phyloP scores from a whole-genome alignment of 2,888 invertebrate species.

The Scrobipalpa atriplicella region DNA sequence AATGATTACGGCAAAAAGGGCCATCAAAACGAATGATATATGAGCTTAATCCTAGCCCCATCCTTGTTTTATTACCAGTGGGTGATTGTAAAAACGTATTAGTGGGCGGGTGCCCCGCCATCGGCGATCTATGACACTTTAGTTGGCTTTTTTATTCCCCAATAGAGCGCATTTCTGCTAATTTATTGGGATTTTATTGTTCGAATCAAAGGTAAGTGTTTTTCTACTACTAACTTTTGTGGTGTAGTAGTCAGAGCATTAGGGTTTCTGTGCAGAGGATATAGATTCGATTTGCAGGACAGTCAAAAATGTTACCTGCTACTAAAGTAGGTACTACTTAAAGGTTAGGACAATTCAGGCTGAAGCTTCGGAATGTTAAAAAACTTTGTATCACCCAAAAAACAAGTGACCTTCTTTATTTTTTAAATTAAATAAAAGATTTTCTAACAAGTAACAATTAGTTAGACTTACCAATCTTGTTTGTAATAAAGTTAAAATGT shows the following conservation, averaged over 20 bases:
- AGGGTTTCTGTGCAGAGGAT: too few species aligned
- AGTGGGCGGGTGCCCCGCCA: constrained; percentile 59
- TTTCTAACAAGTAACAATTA: constrained; percentile 8
- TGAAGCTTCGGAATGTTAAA: too few species aligned
- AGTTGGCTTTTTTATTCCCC: constrained; percentile 68
- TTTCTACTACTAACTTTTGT: neutral
- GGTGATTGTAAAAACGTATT: constrained; percentile 82
- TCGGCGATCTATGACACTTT: constrained; percentile 69
- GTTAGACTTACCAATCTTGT: neutral
- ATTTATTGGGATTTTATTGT: constrained; percentile 67
- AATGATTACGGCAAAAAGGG: constrained; percentile 82
- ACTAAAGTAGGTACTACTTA: too few species aligned
- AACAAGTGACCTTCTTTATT: neutral
- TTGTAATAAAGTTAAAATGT: constrained; percentile 14
- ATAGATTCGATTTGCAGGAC: too few species aligned
- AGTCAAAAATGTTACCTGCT: too few species aligned
- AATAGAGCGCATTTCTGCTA: constrained; percentile 59
- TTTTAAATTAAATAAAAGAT: neutral
- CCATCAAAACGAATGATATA: constrained; percentile 82
- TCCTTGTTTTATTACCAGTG: constrained; percentile 80
- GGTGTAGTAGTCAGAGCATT: neutral
- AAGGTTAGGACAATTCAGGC: too few species aligned
- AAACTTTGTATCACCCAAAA: too few species aligned
- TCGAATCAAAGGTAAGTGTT: constrained; percentile 43
- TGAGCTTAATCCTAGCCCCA: constrained; percentile 79